Evolutionary conservation across 2,888 invertebrate species (phyloP).

Genomic region (Caenorhabditis japonica): DNA sequence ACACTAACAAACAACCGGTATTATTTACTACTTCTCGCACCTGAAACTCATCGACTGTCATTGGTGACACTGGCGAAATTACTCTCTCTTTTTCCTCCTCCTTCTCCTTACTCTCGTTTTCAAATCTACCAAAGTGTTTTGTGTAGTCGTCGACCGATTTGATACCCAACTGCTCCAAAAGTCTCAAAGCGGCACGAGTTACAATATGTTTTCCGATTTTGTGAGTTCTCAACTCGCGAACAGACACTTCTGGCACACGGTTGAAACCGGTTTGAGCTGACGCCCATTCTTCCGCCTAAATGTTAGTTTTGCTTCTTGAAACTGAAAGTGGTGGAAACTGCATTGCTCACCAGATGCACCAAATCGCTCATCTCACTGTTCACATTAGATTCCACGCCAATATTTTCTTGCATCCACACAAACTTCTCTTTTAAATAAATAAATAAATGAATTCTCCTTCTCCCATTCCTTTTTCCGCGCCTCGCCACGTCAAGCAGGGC

Average conservation of each 20-base stretch:
- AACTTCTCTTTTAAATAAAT: no score
- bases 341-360: slow-evolving; percentile 10
- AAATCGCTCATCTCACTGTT: slow-evolving; percentile 25
- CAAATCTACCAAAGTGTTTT: slow-evolving; percentile 1
- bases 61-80: slow-evolving; percentile 30
- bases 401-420: no score
- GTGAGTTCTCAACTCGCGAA: slow-evolving; percentile 3
- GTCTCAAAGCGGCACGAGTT: slow-evolving; percentile 20
- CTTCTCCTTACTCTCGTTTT: neutral
- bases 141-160: neutral
- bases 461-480: no score
- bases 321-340: no score
- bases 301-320: neutral
- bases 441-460: no score
- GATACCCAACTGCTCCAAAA: slow-evolving; percentile 27
- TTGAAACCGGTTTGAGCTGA: slow-evolving; percentile 5
- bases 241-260: slow-evolving; percentile 14
- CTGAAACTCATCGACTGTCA: slow-evolving; percentile 36
- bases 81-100: slow-evolving; percentile 2
- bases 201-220: slow-evolving; percentile 10
- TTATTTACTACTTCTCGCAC: slow-evolving; percentile 17
- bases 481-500: no score
- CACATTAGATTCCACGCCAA: slow-evolving; percentile 11
- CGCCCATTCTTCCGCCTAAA: slow-evolving; percentile 29
- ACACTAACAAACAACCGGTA: slow-evolving; percentile 5